Evolutionary conservation across 1,140 invertebrate genomes (phyloP), one percentile per base, ranked within the genome.

Genomic region (Macrobrachium nipponense): DNA sequence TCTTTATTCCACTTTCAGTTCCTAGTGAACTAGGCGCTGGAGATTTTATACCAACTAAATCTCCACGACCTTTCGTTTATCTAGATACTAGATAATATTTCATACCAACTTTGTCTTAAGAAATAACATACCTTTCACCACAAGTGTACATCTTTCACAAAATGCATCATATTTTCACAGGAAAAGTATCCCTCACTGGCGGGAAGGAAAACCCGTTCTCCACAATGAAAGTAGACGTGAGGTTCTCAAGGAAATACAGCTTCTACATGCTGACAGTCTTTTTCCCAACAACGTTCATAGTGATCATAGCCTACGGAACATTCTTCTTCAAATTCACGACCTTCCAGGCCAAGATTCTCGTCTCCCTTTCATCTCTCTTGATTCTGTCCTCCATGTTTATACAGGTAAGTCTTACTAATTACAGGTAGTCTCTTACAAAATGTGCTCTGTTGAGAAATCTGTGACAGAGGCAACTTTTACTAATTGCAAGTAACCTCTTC

Each of bases 241-340:
- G 59, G n/a, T 60, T 81, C n/a, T 58, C 51, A 5, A 36, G 80
- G 2, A 64, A 66, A 10, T 81, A 58, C 27, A 66, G 68, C 0
- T 72, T 70, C 51, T 81, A 81, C 44, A 12, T 81, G n/a, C 15
- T 81, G 11, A 81, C 66, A 7, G 27, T 70, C 23, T 72, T 70
- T 51, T 51, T 81, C 0, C 80, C 80, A 18, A 81, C 68, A 8
- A 18, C 80, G 8, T 73, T 81, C 20, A 23, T 81, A 43, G 10
- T 81, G 1, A 36, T 81, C 51, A 20, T 61, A 17, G 80, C 80
- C 23, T 81, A 81, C 51, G 62, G 62, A 14, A 81, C 80, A 6
- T 72, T 81, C 80, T 81, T 81, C 80, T 72, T 81, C 58, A 81
- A 43, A n/a, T 51, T 73, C 8, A 27, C 68, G 10, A 73, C 51